Evolutionary conservation across 2,888 invertebrate genomes (phyloP), one percentile per base, ranked within the genome.

Genomic region (Synergus japonicus): DNA sequence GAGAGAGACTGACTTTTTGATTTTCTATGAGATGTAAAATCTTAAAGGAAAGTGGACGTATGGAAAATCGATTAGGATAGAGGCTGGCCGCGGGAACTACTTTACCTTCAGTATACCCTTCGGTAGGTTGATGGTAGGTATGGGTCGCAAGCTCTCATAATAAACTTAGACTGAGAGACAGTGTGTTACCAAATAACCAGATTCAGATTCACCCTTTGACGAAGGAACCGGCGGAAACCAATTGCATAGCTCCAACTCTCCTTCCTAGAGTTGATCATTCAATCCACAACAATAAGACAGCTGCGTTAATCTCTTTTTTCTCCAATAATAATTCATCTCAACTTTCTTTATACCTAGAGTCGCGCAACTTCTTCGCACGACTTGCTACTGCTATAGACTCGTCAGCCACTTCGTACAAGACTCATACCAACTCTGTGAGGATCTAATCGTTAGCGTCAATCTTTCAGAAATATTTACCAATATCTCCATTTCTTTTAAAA

Each of bases 81-180:
- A 92, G 92, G 92, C 91, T 92, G 92, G 92, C 91, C 92, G 89
- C 89, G 91, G 91, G 91, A 90, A 88, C 90, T 93, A 93, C 93
- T 90, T 93, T 93, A 93, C 93, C 93, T 93, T 90, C 90, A 90
- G 86, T 88, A 88, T 89, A 92, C 92, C 91, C 91, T 90, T 92
- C 87, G 89, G 90, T 90, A 91, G 90, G 90, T 88, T 90, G 92
- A 89, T 88, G 90, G 89, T 90, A 90, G 90, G 91, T 88, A 91
- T 90, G 90, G 90, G 91, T 91, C 90, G 88, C 87, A 90, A 90
- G 89, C 90, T 90, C 91, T 89, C 91, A 90, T 91, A 90, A 88
- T 91, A 90, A 91, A 91, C 89, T 90, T 91, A 91, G 89, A 91
- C 89, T 89, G 90, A 90, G 91, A 91, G 90, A 89, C 89, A 90